phyloP scores from a whole-genome alignment of 2,888 invertebrate genomes.

The Dimorphilus gyrociliatus region DNA sequence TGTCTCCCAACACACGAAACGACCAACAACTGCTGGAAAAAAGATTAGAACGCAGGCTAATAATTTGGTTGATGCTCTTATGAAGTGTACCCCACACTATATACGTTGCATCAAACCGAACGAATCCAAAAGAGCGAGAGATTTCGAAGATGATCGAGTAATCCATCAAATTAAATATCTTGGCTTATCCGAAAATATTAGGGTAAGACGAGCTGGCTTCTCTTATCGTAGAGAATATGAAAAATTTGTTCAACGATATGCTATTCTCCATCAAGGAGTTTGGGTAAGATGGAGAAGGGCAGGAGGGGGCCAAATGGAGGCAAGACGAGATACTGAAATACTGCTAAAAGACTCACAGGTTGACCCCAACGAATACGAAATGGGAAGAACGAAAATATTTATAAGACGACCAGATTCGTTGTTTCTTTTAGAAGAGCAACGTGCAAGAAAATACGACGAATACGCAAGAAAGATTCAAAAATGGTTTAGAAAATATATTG shows the following conservation, averaged over 20 bases:
- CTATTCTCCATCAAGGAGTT: conserved; percentile 48
- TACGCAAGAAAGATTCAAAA: conserved; percentile 51
- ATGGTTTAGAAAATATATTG: conserved; percentile 49
- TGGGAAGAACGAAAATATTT: conserved; percentile 51
- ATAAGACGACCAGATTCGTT: conserved; percentile 48
- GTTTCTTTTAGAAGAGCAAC: conserved; percentile 50
- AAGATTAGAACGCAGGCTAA: conserved; percentile 49
- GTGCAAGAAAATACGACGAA: conserved; percentile 50
- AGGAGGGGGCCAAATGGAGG: no score
- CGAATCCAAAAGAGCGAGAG: conserved; percentile 49
- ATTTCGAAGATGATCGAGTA: conserved; percentile 50
- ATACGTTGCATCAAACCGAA: conserved; percentile 55
- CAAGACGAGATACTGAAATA: conserved; percentile 43
- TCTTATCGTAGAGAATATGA: conserved; percentile 48
- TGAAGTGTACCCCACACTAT: conserved; percentile 52
- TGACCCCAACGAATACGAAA: conserved; percentile 47
- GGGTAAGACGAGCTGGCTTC: conserved; percentile 51
- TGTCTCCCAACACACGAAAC: conserved; percentile 39
- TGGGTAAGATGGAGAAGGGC: conserved; percentile 47
- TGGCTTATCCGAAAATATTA: conserved; percentile 51
- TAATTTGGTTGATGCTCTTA: conserved; percentile 48
- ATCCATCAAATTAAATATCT: conserved; percentile 53
- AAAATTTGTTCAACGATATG: conserved; percentile 49
- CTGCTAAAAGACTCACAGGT: conserved; percentile 46
- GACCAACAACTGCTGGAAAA: conserved; percentile 50